These are phyloP conservation scores for Ceratothoa steindachneri DNA, from an alignment of 2,888 invertebrate genomes.

Conservation along the genomic window DNA sequence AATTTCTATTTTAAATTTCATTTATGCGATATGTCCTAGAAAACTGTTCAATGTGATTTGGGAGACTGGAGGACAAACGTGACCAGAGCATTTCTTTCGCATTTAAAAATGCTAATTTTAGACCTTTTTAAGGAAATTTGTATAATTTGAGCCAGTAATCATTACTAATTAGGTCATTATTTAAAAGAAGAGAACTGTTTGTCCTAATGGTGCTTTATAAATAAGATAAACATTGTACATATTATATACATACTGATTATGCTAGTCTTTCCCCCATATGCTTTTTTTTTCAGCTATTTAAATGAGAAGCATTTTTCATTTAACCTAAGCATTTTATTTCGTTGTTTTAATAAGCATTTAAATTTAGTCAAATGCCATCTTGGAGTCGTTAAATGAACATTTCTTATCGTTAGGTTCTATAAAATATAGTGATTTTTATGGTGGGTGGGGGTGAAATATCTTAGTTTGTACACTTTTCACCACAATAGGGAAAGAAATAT, in stretches of 20 bases:
- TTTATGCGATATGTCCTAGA: no score
- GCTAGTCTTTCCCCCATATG: not conserved
- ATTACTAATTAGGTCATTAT: not conserved
- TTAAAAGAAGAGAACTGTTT: not conserved
- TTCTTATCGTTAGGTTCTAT: no score
- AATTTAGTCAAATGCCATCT: no score
- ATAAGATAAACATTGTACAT: not conserved
- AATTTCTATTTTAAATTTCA: no score
- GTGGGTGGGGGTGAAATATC: no score
- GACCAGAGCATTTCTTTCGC: not conserved
- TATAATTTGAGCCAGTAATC: not conserved
- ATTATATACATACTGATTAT: not conserved
- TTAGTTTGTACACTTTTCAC: no score
- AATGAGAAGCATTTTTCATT: not conserved
- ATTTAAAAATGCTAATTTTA: not conserved
- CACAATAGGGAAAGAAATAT: no score
- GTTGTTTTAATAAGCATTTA: not conserved
- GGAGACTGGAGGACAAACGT: no score
- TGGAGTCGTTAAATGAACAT: no score
- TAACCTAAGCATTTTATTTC: not conserved
- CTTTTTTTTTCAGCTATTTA: not conserved
- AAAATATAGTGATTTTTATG: no score
- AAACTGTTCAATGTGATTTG: no score
- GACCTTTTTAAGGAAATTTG: not conserved
- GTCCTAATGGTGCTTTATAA: not conserved